Conservation (phyloP, 2,113 vertebrate genomes). For the Eurypyga helias region DNA sequence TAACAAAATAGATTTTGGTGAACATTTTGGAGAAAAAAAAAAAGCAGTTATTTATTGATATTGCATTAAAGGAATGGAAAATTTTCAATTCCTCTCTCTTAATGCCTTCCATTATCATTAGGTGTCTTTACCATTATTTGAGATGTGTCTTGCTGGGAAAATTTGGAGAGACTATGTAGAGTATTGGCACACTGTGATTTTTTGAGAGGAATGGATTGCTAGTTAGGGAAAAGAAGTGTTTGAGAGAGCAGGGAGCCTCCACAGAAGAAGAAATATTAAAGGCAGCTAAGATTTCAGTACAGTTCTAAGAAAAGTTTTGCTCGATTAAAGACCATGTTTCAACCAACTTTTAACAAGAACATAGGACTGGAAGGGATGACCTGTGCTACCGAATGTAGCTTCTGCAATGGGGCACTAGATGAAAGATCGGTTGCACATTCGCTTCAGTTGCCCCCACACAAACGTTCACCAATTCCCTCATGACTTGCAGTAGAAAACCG, state of each 20-base stretch:
- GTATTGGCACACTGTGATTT: neutral
- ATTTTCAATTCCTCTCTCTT: neutral
- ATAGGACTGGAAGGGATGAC: neutral
- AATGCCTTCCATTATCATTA: neutral
- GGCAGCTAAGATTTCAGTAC: neutral
- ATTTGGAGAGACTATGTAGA: neutral
- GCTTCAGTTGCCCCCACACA: neutral
- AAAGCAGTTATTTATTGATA: neutral
- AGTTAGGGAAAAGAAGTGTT: neutral
- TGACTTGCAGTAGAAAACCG: neutral
- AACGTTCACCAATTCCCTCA: neutral
- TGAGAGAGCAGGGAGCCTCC: neutral
- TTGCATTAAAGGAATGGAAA: neutral
- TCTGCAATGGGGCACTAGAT: neutral
- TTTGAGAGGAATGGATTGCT: neutral
- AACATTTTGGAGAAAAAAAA: neutral
- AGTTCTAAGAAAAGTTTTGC: neutral
- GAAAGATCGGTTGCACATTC: neutral
- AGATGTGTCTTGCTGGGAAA: neutral
- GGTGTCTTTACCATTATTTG: neutral
- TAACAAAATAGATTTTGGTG: neutral
- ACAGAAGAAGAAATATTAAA: neutral
- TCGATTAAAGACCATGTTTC: neutral
- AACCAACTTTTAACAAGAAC: neutral
- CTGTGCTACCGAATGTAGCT: neutral